Percentiles rank a stretch among this genome's conserved stretches.
Evolutionary conservation across 2,797 vertebrate species (phyloP).

Genomic region (Cyclopterus lumpus): DNA sequence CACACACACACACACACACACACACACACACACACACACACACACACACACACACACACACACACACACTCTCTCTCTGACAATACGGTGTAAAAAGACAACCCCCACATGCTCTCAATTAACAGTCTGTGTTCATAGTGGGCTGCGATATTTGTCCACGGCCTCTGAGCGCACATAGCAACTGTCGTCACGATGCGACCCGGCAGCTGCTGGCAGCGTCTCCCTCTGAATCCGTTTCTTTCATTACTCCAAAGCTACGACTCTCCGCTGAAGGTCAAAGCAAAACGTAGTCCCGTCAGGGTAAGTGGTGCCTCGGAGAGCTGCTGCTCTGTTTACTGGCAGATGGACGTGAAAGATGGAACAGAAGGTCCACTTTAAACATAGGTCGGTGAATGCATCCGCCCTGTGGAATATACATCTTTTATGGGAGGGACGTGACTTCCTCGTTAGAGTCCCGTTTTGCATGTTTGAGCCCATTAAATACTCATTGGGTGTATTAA

Average conservation of each 20-base stretch:
- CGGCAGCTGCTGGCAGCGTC: slow-evolving; percentile 8
- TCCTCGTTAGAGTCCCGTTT: background rate
- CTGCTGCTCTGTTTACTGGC: slow-evolving; percentile 1
- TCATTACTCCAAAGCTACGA: slow-evolving; percentile 14
- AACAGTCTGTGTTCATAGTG: slow-evolving; percentile 46
- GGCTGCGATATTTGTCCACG: slow-evolving; percentile 56
- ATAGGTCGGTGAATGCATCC: background rate
- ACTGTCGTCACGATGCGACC: slow-evolving; percentile 45
- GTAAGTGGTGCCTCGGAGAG: background rate
- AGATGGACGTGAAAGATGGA: background rate
- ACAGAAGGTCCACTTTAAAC: background rate
- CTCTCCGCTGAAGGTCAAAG: slow-evolving; percentile 5
- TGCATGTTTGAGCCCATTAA: no score
- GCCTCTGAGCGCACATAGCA: slow-evolving; percentile 39
- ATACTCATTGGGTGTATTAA: no score
- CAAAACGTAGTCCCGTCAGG: background rate
- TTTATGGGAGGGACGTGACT: background rate
- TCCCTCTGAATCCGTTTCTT: slow-evolving; percentile 11
- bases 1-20: background rate
- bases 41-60: no score
- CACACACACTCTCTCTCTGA: background rate
- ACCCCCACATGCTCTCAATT: slow-evolving; percentile 41
- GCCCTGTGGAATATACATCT: background rate
- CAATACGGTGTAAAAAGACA: slow-evolving; percentile 16
- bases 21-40: background rate